Base-by-base conservation (phyloP, 2,113 vertebrate genomes). In the Notothenia rossii region DNA sequence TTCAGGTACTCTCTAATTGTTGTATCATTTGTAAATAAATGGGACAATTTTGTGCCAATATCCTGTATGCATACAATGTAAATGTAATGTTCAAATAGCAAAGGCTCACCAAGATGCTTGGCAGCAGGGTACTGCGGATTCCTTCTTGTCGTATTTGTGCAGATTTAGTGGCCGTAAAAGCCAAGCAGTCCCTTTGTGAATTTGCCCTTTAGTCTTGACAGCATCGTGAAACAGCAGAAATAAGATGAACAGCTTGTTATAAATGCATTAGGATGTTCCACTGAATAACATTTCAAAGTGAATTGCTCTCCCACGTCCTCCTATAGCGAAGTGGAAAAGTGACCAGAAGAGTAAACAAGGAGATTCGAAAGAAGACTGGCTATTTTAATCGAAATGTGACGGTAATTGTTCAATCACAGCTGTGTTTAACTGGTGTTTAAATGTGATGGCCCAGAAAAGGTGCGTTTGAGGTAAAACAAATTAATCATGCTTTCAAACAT, bases 381-480 rank as follows among this genome's bases (percentile, higher is more conserved):
- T 46, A 53, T 59, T 60, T 25, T 40, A 25, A 72, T n/a, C 55
- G 62, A 69, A 75, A 72, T 72, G 60, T 4, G 25, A 36, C 1
- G 5, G 36, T 48, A 1, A 75, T 48, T 67, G 55, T 48, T 58
- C 36, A 81, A 36, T 69, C n/a, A 17, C 49, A 63, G 22, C 18
- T 46, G 8, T 62, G 49, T 36, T 69, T 68, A 63, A 59, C 25
- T 58, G 68, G 3, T 46, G 13, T 54, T 51, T 76, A 58, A 62
- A 36, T 51, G 48, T 45, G 33, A 7, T 12, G 43, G n/a, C 58
- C 14, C 13, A 46, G 14, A 63, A 53, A 73, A 45, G 25, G 13
- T 43, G 59, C 20, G 3, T 50, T 64, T 61, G 18, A 45, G 70
- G 72, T 45, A 33, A 75, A 81, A 64, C 45, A 29, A 49, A 40